Evolutionary conservation across 2,113 vertebrate species (phyloP).

Genomic region (Apodemus speciosus): DNA sequence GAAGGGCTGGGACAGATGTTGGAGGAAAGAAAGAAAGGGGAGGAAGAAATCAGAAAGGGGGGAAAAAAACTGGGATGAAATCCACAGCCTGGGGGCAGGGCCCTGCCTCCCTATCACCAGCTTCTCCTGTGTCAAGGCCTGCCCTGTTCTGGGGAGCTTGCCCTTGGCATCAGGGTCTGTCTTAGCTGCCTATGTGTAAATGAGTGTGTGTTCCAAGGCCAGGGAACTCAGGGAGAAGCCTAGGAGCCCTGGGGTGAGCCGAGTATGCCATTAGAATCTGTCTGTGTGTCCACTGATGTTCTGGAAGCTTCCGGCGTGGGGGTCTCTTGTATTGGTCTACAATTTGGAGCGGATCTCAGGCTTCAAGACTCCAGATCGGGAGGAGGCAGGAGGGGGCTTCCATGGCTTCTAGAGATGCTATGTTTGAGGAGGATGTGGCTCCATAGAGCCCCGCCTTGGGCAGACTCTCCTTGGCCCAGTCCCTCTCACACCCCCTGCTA

Average conservation of each 20-base stretch:
- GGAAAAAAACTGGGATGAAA: conserved; percentile 63
- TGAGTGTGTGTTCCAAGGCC: background rate
- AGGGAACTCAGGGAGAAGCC: background rate
- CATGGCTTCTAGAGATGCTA: background rate
- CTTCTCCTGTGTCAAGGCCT: conserved; percentile 37
- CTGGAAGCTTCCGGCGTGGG: background rate
- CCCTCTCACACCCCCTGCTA: conserved; percentile 19
- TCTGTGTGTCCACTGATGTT: conserved; percentile 4
- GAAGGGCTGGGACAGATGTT: conserved; percentile 79
- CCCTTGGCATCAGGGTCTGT: background rate
- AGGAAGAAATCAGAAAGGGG: conserved; percentile 82
- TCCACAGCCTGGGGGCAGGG: conserved; percentile 69
- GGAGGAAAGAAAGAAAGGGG: conserved; percentile 85
- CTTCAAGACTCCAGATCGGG: background rate
- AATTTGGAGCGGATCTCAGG: background rate
- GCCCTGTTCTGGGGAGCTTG: conserved; percentile 12
- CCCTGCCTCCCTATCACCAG: background rate
- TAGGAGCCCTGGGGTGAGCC: background rate
- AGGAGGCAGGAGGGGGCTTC: background rate
- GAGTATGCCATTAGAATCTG: background rate
- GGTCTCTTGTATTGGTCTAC: background rate
- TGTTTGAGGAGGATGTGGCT: background rate
- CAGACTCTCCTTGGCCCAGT: background rate
- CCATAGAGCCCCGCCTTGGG: background rate
- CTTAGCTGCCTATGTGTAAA: conserved; percentile 17